Base-by-base conservation (phyloP, 1,140 invertebrate species). In the Drosophila sproati region DNA sequence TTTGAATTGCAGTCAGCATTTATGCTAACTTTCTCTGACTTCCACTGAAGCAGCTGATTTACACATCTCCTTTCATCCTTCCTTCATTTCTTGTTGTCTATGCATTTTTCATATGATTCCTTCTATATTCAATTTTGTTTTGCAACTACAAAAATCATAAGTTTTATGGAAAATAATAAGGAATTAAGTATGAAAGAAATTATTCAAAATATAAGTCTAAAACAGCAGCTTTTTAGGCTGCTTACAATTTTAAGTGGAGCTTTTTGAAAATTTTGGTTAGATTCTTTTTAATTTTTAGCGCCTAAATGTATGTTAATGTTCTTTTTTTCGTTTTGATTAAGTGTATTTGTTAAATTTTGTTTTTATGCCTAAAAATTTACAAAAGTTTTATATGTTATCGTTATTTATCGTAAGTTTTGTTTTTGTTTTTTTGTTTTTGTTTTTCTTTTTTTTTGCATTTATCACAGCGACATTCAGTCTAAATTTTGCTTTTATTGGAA, bases 391-490 rank as follows among this genome's bases (percentile, higher is more conserved):
- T 89, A 85, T 74, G 80, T 75, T 63, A 47, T 45, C 5, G 20
- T 59, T 45, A 34, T 47, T 78, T 81, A 45, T 51, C 67, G 64
- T 71, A 66, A 20, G 52, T 62, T 60, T 59, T 48, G 20, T 57
- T 62, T 60, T 59, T 48, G 20, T 57, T 67, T 73, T 60, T 73
- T 45, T 52, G 31, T 59, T 80, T 59, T 66, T 69, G 64, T 69
- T 77, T 74, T 83, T 67, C 71, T 89, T 86, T 78, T 62, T 48
- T 71, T 87, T 88, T 88, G 80, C 80, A 77, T 86, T 91, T 92
- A 92, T 92, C 91, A 92, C 91, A 92, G 91, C 74, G 91, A 92
- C 91, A 91, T 92, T 92, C 91, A 92, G 91, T 92, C 91, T 92
- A 92, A 92, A 76, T 83, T 89, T 91, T 91, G 91, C 91, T 92